phyloP scores from a whole-genome alignment of 2,797 vertebrate genomes.

The Gobio occitaniae region DNA sequence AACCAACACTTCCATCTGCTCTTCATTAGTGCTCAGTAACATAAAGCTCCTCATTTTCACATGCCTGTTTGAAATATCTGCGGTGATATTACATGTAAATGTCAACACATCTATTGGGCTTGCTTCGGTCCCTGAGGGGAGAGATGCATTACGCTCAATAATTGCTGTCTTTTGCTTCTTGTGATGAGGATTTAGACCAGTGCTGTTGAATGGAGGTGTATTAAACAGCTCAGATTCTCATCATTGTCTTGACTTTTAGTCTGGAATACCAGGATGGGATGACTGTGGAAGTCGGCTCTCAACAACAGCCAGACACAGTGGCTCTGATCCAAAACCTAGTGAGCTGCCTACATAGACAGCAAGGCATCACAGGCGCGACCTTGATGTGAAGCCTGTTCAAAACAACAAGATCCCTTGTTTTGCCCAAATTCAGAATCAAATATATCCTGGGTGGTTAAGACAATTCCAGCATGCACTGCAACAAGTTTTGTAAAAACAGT shows the following conservation, averaged over 20 bases:
- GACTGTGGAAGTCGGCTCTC: background rate
- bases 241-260: conserved; percentile 20
- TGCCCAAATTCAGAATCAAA: background rate
- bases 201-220: background rate
- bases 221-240: background rate
- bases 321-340: background rate
- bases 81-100: conserved; percentile 12
- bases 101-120: conserved; percentile 21
- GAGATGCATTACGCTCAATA: background rate
- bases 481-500: background rate
- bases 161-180: conserved; percentile 10
- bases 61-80: background rate
- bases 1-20: background rate
- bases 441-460: background rate
- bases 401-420: background rate
- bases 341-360: background rate
- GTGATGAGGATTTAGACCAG: conserved; percentile 19
- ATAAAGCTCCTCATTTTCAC: background rate
- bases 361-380: background rate
- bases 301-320: conserved; percentile 1
- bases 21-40: background rate
- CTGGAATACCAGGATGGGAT: background rate
- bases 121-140: background rate
- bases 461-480: background rate
- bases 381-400: background rate